Conservation (phyloP, 2,797 vertebrate genomes). For the Halcyon badia region DNA sequence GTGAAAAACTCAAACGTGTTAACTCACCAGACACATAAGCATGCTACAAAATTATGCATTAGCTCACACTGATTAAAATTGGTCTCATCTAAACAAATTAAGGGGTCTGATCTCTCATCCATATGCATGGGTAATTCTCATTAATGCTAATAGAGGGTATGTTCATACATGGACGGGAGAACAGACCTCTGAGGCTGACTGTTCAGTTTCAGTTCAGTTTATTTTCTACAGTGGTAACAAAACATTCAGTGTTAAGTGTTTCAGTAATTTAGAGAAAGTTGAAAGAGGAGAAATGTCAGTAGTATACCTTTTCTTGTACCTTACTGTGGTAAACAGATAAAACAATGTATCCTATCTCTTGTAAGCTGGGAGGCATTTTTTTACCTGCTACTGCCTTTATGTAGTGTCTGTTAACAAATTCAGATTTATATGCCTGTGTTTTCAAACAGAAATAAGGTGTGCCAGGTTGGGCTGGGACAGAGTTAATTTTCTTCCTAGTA, state of each 20-base stretch:
- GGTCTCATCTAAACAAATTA: slow-evolving; percentile 61
- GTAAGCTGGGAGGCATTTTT: neutral
- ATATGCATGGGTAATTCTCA: neutral
- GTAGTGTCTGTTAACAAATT: neutral
- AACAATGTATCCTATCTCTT: neutral
- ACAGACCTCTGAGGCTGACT: neutral
- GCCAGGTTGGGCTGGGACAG: neutral
- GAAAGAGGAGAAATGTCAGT: neutral
- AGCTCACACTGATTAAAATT: slow-evolving; percentile 54
- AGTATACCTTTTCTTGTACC: neutral
- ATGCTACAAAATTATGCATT: neutral
- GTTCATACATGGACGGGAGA: neutral
- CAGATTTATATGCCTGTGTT: neutral
- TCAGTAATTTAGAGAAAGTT: slow-evolving; percentile 8
- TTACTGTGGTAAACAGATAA: neutral
- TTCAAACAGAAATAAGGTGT: neutral
- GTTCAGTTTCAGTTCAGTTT: neutral
- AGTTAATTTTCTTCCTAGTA: neutral
- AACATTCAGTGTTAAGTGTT: neutral
- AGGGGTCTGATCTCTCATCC: slow-evolving; percentile 45
- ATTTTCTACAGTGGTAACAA: neutral
- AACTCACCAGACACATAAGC: neutral
- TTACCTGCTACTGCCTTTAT: neutral
- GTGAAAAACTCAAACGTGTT: neutral
- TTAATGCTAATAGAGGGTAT: slow-evolving; percentile 11